Evolutionary conservation across 2,113 vertebrate species (phyloP).

Genomic region (Podarcis raffonei): DNA sequence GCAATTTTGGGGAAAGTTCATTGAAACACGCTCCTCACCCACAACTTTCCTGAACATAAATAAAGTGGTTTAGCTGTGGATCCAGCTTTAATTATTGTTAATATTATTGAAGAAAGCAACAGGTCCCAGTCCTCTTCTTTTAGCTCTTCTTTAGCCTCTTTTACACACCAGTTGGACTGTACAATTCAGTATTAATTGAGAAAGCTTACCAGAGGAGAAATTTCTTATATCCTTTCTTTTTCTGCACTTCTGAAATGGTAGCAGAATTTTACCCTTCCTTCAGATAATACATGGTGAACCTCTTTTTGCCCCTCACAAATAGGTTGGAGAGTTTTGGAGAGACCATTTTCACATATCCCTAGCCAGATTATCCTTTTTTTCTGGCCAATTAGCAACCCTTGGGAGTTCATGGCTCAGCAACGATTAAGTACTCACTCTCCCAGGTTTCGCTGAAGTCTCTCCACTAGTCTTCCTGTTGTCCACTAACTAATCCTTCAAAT

Average conservation of each 20-base stretch:
- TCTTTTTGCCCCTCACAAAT: too few species aligned
- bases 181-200: background rate
- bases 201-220: background rate
- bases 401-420: background rate
- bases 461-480: background rate
- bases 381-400: background rate
- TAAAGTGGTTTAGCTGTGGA: background rate
- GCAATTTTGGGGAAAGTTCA: background rate
- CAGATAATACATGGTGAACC: too few species aligned
- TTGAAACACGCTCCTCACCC: background rate
- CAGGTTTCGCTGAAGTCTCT: background rate
- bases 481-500: background rate
- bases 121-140: background rate
- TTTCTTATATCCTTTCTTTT: too few species aligned
- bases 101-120: background rate
- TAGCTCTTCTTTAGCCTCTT: background rate
- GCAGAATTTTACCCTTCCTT: too few species aligned
- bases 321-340: too few species aligned
- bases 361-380: too few species aligned
- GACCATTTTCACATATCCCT: too few species aligned
- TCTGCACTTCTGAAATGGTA: too few species aligned
- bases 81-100: background rate
- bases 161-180: background rate
- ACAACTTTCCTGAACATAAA: background rate
- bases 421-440: background rate